Evolutionary conservation across 2,797 vertebrate genomes (phyloP).

Genomic region (Graptemys geographica): DNA sequence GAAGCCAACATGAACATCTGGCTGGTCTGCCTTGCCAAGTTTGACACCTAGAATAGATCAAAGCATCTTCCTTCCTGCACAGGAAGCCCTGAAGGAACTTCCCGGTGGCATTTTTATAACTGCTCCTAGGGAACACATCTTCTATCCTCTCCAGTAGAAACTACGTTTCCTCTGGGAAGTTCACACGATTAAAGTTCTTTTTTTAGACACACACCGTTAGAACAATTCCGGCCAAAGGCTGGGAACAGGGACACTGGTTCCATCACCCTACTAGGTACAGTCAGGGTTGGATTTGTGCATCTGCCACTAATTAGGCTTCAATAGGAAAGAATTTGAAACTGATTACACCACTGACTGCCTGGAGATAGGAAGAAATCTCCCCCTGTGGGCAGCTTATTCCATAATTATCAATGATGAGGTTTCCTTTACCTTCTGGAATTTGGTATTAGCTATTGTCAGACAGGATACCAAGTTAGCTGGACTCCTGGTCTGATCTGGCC

Average conservation of each 20-base stretch:
- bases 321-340: accelerated
- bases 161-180: conserved; percentile 43
- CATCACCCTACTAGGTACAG: background rate
- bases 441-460: background rate
- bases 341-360: background rate
- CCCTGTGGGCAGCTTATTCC: accelerated
- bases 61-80: conserved; percentile 66
- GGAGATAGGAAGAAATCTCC: background rate
- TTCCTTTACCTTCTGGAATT: background rate
- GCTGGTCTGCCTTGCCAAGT: conserved; percentile 44
- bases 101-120: background rate
- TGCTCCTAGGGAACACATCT: background rate
- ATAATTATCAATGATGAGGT: background rate
- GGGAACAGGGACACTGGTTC: background rate
- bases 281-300: background rate
- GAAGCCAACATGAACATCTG: conserved; percentile 56
- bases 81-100: conserved; percentile 15
- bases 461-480: background rate
- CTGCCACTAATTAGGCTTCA: background rate
- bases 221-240: accelerated
- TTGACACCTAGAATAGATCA: conserved; percentile 67
- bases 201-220: background rate
- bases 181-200: background rate
- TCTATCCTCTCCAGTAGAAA: conserved; percentile 38
- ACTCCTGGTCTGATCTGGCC: background rate